Evolutionary conservation across 2,888 invertebrate genomes (phyloP).

Genomic region (Halictus ligatus): DNA sequence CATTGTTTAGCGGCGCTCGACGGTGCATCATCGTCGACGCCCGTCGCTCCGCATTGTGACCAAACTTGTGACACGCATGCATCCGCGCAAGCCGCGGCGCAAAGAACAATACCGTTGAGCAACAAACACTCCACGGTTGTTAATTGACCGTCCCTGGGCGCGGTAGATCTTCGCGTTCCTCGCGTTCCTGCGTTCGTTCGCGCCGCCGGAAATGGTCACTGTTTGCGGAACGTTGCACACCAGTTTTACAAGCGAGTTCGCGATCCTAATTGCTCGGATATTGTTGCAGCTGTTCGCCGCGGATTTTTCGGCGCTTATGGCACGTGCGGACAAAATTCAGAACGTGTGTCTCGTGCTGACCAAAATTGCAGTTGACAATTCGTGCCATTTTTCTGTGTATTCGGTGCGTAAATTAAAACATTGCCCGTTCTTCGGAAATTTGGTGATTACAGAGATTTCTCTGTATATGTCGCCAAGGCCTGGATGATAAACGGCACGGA

Average conservation of each 20-base stretch:
- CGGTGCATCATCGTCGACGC: neutral
- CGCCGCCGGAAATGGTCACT: neutral
- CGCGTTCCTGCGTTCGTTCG: neutral
- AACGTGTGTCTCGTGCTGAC: no score
- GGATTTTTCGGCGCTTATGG: neutral
- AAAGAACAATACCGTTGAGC: conserved; percentile 7
- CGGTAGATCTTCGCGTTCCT: neutral
- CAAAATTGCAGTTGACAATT: no score
- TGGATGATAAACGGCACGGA: no score
- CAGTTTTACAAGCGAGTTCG: neutral
- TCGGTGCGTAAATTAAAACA: no score
- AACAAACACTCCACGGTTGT: neutral
- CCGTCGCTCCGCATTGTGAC: conserved; percentile 14
- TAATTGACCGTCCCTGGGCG: neutral
- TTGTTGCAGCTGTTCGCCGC: neutral
- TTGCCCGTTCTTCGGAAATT: no score
- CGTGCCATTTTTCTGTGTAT: no score
- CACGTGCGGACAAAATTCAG: neutral
- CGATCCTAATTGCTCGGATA: neutral
- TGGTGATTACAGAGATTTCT: no score
- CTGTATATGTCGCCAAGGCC: no score
- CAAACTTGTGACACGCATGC: conserved; percentile 16
- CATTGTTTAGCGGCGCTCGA: conserved; percentile 42
- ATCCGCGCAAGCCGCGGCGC: neutral
- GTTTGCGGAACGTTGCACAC: neutral